A percentile compares a stretch with the other conserved stretches of the same genome.
Conservation (phyloP, 2,888 invertebrate genomes). For the Nebria brevicollis region DNA sequence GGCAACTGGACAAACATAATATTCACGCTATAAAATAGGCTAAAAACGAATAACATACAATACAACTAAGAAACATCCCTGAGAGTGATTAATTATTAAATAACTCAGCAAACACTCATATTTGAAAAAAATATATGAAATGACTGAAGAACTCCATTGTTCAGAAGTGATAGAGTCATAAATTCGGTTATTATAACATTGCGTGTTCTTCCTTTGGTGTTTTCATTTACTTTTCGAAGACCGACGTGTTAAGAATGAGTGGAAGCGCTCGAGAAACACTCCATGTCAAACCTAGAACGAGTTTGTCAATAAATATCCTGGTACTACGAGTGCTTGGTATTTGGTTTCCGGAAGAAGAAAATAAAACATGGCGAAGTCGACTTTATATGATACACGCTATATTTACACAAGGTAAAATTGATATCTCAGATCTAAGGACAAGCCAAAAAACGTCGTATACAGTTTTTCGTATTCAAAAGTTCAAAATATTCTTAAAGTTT, state of each 20-base stretch:
- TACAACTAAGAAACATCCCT: neutral
- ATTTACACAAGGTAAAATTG: constrained; percentile 32
- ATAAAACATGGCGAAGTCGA: constrained; percentile 15
- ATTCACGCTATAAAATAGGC: neutral
- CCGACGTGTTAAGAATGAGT: constrained; percentile 33
- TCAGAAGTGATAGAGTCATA: neutral
- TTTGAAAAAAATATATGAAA: neutral
- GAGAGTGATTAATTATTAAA: too few relatives aligned
- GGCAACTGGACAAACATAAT: constrained; percentile 2
- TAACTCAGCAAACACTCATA: neutral
- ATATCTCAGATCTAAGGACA: neutral
- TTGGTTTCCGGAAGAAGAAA: constrained; percentile 37
- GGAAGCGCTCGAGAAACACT: constrained; percentile 19
- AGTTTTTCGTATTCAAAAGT: neutral
- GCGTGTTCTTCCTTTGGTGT: neutral
- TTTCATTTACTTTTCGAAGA: constrained; percentile 15
- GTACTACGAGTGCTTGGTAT: constrained; percentile 26
- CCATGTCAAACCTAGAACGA: constrained; percentile 38
- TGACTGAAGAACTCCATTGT: neutral
- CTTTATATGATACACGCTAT: constrained; percentile 28
- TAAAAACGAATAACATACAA: neutral
- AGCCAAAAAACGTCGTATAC: neutral
- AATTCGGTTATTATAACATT: neutral
- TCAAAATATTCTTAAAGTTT: neutral
- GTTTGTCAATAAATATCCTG: constrained; percentile 41